Evolutionary conservation across 2,888 invertebrate genomes (phyloP).

Genomic region (Acleris emargana): DNA sequence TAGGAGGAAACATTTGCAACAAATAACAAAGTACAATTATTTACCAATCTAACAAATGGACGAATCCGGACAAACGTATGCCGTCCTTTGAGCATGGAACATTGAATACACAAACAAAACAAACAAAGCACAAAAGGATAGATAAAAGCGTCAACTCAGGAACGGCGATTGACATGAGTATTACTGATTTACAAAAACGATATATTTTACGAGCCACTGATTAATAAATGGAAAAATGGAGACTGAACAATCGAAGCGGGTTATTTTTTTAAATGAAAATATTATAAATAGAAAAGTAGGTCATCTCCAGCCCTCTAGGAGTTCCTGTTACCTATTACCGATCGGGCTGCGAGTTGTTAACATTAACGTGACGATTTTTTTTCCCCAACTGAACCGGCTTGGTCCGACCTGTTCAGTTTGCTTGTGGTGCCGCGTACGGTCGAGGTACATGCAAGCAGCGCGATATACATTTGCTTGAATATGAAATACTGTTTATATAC

Average conservation of each 20-base stretch:
- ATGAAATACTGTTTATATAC: no score
- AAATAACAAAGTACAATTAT: conserved; percentile 19
- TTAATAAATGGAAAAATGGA: not conserved
- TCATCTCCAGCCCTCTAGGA: no score
- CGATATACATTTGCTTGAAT: no score
- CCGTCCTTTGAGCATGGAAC: conserved; percentile 28
- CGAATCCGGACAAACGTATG: conserved; percentile 27
- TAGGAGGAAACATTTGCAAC: not conserved
- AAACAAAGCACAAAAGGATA: conserved; percentile 13
- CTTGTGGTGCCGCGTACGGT: no score
- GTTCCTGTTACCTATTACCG: no score
- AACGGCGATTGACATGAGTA: not conserved
- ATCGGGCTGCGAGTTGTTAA: no score
- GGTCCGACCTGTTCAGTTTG: no score
- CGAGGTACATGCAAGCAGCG: no score
- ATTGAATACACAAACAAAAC: conserved; percentile 25
- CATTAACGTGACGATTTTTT: no score
- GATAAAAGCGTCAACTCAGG: conserved; percentile 15
- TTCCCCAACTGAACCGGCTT: no score
- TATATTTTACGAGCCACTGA: conserved; percentile 1
- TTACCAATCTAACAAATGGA: conserved; percentile 26
- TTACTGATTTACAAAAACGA: not conserved
- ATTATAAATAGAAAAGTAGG: no score
- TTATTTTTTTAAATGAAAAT: no score
- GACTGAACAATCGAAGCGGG: not conserved